Evolutionary conservation across 2,797 vertebrate genomes (phyloP).

Genomic region (Bradypus variegatus): DNA sequence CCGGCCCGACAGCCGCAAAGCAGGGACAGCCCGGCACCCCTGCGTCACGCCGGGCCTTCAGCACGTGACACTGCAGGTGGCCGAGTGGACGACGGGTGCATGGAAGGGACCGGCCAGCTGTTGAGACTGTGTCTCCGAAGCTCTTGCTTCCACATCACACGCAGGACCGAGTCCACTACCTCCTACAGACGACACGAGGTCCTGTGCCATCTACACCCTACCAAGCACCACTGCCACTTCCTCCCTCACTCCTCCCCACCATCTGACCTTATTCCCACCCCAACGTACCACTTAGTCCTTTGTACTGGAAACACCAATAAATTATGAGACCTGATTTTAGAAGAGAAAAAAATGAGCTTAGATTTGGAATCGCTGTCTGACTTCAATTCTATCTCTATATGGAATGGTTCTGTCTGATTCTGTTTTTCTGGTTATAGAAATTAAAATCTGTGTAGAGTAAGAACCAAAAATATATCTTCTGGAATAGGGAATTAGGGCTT

Average conservation of each 20-base stretch:
- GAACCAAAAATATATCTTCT: neutral
- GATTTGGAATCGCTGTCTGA: neutral
- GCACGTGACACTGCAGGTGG: fast-evolving
- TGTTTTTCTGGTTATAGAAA: neutral
- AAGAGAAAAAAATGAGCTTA: neutral
- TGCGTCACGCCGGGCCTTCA: too few relatives aligned
- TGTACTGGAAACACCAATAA: neutral
- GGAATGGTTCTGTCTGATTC: too few relatives aligned
- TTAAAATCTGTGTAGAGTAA: neutral
- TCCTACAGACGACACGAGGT: fast-evolving
- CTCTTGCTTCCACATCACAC: too few relatives aligned
- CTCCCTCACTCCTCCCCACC: too few relatives aligned
- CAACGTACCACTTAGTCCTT: neutral
- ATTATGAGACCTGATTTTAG: neutral
- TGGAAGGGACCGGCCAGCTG: neutral
- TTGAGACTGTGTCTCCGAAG: fast-evolving
- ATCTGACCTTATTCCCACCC: neutral
- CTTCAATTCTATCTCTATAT: neutral
- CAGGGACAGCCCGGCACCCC: fast-evolving
- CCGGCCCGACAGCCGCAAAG: fast-evolving
- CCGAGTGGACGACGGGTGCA: fast-evolving
- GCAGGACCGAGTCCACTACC: fast-evolving
- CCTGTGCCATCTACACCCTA: fast-evolving
- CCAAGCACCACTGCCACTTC: neutral
- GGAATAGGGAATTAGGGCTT: neutral